Evolutionary conservation across 2,888 invertebrate genomes (phyloP).

Genomic region (Phania funesta): DNA sequence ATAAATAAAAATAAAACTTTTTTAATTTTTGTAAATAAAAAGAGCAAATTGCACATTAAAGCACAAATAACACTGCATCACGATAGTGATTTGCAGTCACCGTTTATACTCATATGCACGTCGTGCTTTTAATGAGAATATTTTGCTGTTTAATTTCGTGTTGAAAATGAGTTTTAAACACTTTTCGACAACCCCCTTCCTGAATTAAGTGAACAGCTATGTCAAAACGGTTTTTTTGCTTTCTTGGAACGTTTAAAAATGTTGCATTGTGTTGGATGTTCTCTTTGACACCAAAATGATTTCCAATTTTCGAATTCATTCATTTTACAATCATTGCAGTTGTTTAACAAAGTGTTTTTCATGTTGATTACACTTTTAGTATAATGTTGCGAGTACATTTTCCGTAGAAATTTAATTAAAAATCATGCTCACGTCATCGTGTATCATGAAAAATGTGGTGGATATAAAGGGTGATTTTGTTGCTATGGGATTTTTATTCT

Average conservation of each 20-base stretch:
- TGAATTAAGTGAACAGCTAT: neutral
- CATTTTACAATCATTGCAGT: conserved; percentile 16
- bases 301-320: conserved; percentile 39
- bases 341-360: conserved; percentile 29
- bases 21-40: conserved; percentile 28
- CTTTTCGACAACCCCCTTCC: neutral
- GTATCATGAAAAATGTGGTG: neutral
- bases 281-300: conserved; percentile 33
- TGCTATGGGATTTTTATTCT: neutral
- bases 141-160: conserved; percentile 37
- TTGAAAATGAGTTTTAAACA: conserved; percentile 31
- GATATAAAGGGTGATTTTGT: neutral
- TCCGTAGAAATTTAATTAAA: conserved; percentile 46
- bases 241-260: conserved; percentile 35
- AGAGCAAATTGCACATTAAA: neutral
- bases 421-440: conserved; percentile 18
- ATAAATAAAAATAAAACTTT: conserved; percentile 25
- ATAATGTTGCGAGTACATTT: neutral
- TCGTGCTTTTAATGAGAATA: conserved; percentile 6
- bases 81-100: conserved; percentile 14
- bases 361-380: conserved; percentile 8
- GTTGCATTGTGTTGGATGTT: neutral
- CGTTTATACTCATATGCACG: neutral
- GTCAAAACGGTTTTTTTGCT: neutral
- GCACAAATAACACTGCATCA: conserved; percentile 8